phyloP scores from a whole-genome alignment of 2,113 vertebrate species.

The Serilophus lunatus region DNA sequence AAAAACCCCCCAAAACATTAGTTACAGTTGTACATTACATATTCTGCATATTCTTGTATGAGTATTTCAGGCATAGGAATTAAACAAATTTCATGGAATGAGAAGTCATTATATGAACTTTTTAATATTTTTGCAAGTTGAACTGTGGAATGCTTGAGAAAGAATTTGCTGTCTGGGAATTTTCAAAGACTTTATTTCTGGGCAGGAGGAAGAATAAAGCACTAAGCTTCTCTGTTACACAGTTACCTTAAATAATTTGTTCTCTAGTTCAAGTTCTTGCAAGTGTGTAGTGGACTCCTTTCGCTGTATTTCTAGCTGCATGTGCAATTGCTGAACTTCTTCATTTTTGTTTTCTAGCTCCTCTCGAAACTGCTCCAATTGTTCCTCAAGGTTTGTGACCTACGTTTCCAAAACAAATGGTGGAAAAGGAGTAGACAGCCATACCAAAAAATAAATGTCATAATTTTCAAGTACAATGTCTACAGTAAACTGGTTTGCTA shows the following conservation, averaged over 20 bases:
- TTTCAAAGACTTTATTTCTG: background rate
- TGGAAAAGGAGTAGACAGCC: background rate
- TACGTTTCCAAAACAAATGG: conserved; percentile 60
- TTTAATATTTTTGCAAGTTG: background rate
- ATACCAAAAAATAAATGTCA: background rate
- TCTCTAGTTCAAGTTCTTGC: conserved; percentile 85
- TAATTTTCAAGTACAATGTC: background rate
- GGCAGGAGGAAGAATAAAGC: background rate
- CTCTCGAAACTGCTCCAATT: conserved; percentile 95
- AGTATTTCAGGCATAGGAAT: background rate
- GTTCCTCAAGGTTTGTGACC: conserved; percentile 95
- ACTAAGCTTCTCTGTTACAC: background rate
- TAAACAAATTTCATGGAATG: background rate
- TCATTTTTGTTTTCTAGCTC: conserved; percentile 98
- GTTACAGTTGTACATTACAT: background rate
- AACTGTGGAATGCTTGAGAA: background rate
- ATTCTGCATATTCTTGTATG: background rate
- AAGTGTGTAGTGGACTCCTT: conserved; percentile 89
- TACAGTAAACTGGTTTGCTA: background rate
- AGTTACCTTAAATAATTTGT: conserved; percentile 85
- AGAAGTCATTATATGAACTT: background rate
- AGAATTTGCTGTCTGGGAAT: background rate
- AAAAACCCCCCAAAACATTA: background rate
- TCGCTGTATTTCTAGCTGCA: conserved; percentile 97
- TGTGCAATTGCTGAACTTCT: conserved; percentile 94